Evolutionary conservation across 2,888 invertebrate species (phyloP), one percentile per base, ranked within the genome.

Genomic region (Diarsia rubi): DNA sequence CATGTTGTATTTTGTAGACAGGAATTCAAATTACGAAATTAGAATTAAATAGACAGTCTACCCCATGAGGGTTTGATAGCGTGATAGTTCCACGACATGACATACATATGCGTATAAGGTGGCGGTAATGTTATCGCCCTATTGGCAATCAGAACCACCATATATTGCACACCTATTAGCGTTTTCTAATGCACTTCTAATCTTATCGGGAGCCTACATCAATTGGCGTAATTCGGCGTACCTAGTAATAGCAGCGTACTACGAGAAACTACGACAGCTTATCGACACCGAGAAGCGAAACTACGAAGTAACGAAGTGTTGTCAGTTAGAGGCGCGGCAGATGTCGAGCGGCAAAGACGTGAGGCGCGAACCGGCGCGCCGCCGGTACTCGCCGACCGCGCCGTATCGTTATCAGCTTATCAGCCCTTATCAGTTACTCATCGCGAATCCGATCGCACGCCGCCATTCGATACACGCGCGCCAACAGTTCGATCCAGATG

Each of bases 371-470:
- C 84, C 86, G 86, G 90, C 91, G 91, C 88, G 90, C 89, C 87
- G 91, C 89, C 87, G 91, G 82, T 83, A 73, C 84, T 67, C 90
- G 90, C 88, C 87, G 89, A 89, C 89, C 88, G 87, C 89, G 88
- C 83, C 83, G 92, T 94, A 95, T 94, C 94, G 87, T 89, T 94
- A 94, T 94, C 93, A 90, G 89, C 91, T 95, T 96, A 96, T 96
- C 95, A 94, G 89, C 91, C 91, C 92, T 94, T 95, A 96, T 95
- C 96, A 93, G 71, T 90, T 90, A 92, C 92, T 91, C 94, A 95
- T 95, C 95, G 96, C 96, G 91, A 95, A 95, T 93, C 94, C 92
- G 90, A 94, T 93, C 93, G 92, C 90, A 84, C 85, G 88, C 88
- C 80, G 79, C 88, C 84, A 85, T 81, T 92, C 91, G 90, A 91